These are phyloP conservation scores for Eupithecia abbreviata DNA, from an alignment of 2,888 invertebrate genomes.

Conservation along the genomic window DNA sequence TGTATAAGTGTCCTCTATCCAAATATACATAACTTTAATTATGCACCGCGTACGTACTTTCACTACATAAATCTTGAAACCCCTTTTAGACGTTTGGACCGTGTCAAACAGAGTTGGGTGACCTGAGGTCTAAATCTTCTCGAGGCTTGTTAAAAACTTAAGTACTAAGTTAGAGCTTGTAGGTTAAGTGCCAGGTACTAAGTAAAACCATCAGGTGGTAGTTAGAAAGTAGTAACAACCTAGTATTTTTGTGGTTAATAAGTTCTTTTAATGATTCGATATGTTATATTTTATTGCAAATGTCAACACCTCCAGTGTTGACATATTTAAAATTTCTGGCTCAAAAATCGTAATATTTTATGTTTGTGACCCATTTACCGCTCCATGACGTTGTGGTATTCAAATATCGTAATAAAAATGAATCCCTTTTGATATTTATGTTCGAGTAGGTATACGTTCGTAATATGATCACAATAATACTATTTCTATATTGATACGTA, in stretches of 20 bases:
- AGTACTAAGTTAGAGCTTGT: not conserved
- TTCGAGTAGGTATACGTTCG: not conserved
- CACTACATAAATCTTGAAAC: too few species aligned
- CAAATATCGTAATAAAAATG: constrained; percentile 19
- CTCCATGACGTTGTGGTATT: constrained; percentile 12
- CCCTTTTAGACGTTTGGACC: constrained; percentile 10
- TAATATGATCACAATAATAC: not conserved
- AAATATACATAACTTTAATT: too few species aligned
- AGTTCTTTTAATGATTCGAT: not conserved
- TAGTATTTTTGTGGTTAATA: not conserved
- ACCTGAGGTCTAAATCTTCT: constrained; percentile 2
- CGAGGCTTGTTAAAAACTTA: not conserved
- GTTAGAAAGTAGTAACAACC: too few species aligned
- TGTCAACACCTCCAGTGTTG: not conserved
- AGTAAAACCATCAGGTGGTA: not conserved
- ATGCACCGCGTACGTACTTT: too few species aligned
- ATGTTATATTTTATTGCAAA: not conserved
- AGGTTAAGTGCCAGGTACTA: not conserved
- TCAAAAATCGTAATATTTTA: constrained; percentile 10
- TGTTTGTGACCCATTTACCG: constrained; percentile 10
- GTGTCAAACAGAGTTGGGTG: not conserved
- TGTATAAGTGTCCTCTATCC: too few species aligned
- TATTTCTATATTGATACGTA: not conserved
- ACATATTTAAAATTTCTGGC: not conserved
- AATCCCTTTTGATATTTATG: not conserved